Evolutionary conservation across 2,797 vertebrate genomes (phyloP).

Genomic region (Scarus forsteni): DNA sequence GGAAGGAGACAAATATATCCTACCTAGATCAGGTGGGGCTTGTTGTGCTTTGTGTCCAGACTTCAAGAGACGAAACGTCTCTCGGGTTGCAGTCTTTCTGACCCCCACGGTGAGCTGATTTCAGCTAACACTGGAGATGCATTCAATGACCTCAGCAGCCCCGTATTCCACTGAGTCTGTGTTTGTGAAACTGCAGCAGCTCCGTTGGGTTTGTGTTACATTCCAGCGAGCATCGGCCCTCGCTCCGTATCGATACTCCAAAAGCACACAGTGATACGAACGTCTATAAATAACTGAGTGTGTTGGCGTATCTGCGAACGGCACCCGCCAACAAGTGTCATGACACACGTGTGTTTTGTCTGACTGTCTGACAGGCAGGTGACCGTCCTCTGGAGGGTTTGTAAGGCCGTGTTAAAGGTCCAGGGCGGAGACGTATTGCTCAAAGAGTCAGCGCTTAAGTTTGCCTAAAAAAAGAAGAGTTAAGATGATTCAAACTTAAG

Average conservation of each 20-base stretch:
- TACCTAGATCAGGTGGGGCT: slow-evolving; percentile 78
- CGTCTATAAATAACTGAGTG: slow-evolving; percentile 61
- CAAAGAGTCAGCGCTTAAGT: slow-evolving; percentile 44
- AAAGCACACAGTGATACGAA: slow-evolving; percentile 65
- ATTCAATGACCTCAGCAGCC: slow-evolving; percentile 49
- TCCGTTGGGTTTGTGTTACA: slow-evolving; percentile 53
- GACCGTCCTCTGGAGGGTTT: slow-evolving; percentile 51
- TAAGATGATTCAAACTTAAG: slow-evolving; percentile 38
- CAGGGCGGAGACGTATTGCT: slow-evolving; percentile 63
- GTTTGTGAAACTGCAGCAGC: slow-evolving; percentile 38
- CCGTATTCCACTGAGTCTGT: slow-evolving; percentile 56
- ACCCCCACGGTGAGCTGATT: slow-evolving; percentile 42
- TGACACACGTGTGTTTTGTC: slow-evolving; percentile 44
- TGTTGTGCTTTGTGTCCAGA: slow-evolving; percentile 72
- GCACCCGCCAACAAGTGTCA: slow-evolving; percentile 60
- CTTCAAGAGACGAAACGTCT: slow-evolving; percentile 50
- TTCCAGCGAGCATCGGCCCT: slow-evolving; percentile 51
- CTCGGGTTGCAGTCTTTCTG: slow-evolving; percentile 43
- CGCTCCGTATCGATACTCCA: slow-evolving; percentile 60
- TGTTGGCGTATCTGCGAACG: slow-evolving; percentile 53
- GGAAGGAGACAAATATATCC: slow-evolving; percentile 50
- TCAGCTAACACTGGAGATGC: slow-evolving; percentile 31
- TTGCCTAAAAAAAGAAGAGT: slow-evolving; percentile 29
- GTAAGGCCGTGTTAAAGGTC: slow-evolving; percentile 62
- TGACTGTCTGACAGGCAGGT: slow-evolving; percentile 48